Evolutionary conservation across 2,888 invertebrate genomes (phyloP).

Genomic region (Dasypogon diadema): DNA sequence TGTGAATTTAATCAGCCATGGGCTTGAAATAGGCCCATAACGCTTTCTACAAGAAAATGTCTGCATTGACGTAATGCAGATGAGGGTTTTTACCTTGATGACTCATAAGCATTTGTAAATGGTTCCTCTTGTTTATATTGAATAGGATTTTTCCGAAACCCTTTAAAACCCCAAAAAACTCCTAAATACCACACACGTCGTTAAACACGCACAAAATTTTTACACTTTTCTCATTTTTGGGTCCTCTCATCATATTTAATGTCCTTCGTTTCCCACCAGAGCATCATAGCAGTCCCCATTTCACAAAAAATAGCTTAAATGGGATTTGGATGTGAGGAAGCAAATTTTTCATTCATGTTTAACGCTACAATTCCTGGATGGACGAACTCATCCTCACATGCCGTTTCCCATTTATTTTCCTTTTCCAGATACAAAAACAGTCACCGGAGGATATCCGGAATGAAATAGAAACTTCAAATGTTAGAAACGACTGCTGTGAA

Average conservation of each 20-base stretch:
- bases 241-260: neutral
- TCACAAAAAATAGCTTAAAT: neutral
- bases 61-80: too few species aligned
- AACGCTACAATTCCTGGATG: neutral
- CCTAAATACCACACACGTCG: neutral
- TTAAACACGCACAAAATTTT: neutral
- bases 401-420: neutral
- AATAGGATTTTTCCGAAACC: too few species aligned
- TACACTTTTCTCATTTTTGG: neutral
- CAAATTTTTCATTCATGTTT: constrained; percentile 25
- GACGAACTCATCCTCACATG: neutral
- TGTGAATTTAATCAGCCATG: too few species aligned
- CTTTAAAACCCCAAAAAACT: too few species aligned
- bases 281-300: constrained; percentile 4
- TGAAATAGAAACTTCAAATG: constrained; percentile 1
- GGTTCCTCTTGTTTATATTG: too few species aligned
- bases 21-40: too few species aligned
- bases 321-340: constrained; percentile 4
- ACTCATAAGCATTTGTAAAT: too few species aligned
- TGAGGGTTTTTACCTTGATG: too few species aligned
- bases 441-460: neutral
- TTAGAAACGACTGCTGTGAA: too few species aligned
- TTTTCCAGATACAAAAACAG: neutral
- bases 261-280: neutral
- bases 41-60: too few species aligned